Evolutionary conservation across 2,888 invertebrate species (phyloP), one percentile per base, ranked within the genome.

Genomic region (Elgonia sp.): DNA sequence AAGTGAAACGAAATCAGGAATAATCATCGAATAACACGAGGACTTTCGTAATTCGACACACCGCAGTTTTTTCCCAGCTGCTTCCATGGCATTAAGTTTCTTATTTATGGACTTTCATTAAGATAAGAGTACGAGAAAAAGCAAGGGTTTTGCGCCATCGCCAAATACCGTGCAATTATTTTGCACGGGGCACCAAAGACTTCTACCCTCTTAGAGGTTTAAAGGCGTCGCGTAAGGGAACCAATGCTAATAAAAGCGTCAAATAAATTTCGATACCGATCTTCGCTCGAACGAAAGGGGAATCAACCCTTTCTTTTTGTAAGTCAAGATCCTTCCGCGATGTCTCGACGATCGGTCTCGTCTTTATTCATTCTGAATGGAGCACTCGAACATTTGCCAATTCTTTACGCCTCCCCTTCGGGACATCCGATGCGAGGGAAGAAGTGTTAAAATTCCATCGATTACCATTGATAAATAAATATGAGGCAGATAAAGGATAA

Each of bases 81-180:
- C 92, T 94, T 93, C 93, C 94, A 91, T 92, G 92, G 93, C 93
- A 94, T 94, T 94, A 94, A 93, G 91, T 92, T 91, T 90, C 92
- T 94, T 94, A 94, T 94, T 94, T 94, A 94, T 94, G 93, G 93
- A 91, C 92, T 94, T 94, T 94, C 94, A 94, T 94, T 94, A 93
- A 93, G 94, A 94, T 94, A 94, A 94, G 93, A 92, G 91, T 92
- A 94, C 87, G 91, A 91, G 91, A 91, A 92, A 92, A 92, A 91
- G 91, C 91, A 92, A 92, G 92, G 92, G 93, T 92, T 93, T 89
- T 87, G 72, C 86, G 91, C 92, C 92, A 90, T 93, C 92, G 92
- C 92, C 93, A 93, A 94, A 93, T 92, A 92, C 91, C 91, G 90
- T 92, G 92, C 94, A 94, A 94, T 94, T 94, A 94, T 94, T 94